Percentiles rank a stretch among this genome's conserved stretches.
These are phyloP conservation scores for Gobio occitaniae DNA, from an alignment of 2,797 vertebrate species.

Conservation along the genomic window DNA sequence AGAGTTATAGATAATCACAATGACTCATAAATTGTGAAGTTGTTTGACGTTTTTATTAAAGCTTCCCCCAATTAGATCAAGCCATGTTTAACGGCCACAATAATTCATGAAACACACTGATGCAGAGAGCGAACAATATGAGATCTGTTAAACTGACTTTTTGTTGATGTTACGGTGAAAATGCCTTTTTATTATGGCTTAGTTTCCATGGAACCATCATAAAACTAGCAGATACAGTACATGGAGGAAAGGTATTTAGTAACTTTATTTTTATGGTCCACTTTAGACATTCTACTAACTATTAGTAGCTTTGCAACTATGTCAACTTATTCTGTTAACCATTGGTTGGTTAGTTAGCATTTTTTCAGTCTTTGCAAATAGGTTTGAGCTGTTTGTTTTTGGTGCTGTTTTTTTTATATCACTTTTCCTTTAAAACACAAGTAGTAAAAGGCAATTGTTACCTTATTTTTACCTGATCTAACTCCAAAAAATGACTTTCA, in stretches of 20 bases:
- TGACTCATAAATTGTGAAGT: constrained; percentile 31
- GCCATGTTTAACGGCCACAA: constrained; percentile 33
- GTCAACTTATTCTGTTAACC: too few species aligned
- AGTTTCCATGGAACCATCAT: neutral
- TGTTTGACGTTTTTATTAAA: constrained; percentile 49
- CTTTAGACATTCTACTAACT: neutral
- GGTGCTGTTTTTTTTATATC: too few species aligned
- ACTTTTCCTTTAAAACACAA: too few species aligned
- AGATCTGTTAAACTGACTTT: constrained; percentile 1
- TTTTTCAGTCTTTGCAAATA: too few species aligned
- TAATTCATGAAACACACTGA: constrained; percentile 38
- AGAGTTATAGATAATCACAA: constrained; percentile 25
- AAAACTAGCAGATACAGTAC: neutral
- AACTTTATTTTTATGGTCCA: neutral
- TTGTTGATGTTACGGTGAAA: constrained; percentile 19
- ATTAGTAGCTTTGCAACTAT: neutral
- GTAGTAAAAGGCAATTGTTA: too few species aligned
- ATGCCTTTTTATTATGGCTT: neutral
- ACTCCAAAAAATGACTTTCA: too few species aligned
- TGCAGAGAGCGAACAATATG: constrained; percentile 13
- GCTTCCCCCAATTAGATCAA: constrained; percentile 48
- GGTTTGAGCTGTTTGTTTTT: too few species aligned
- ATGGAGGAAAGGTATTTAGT: neutral
- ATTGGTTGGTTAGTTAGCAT: too few species aligned
- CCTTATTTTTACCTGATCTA: too few species aligned